Evolutionary conservation across 1,140 invertebrate genomes (phyloP).

Genomic region (Geopemphigus sp.): DNA sequence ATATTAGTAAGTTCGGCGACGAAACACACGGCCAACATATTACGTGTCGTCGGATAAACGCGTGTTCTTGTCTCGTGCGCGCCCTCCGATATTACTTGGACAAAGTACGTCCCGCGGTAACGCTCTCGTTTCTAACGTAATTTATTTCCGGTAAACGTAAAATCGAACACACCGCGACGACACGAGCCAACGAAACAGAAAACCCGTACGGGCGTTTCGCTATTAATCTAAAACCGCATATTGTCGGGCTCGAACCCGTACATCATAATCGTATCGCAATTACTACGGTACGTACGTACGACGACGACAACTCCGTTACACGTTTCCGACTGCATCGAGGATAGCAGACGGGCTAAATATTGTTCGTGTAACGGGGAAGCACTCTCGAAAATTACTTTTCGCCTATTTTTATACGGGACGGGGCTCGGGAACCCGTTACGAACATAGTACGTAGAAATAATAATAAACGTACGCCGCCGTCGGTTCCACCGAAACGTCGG

Average conservation of each 20-base stretch:
- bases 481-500: neutral
- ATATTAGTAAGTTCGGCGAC: neutral
- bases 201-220: no score
- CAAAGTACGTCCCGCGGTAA: no score
- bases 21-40: neutral
- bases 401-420: neutral
- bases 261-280: neutral
- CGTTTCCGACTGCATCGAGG: neutral
- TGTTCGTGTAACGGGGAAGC: conserved; percentile 23
- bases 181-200: no score
- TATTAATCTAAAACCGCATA: no score
- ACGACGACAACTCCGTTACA: neutral
- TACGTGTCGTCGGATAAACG: no score
- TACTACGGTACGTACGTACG: no score
- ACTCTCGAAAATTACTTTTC: neutral
- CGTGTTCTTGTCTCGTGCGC: no score
- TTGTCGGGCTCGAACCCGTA: neutral
- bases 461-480: neutral
- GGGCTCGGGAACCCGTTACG: neutral
- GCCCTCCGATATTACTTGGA: no score
- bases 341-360: conserved; percentile 18
- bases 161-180: no score
- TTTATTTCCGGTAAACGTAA: no score
- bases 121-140: no score
- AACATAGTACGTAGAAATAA: neutral